These are phyloP conservation scores for Venusia cambrica DNA, from an alignment of 2,888 invertebrate species.

Conservation along the genomic window DNA sequence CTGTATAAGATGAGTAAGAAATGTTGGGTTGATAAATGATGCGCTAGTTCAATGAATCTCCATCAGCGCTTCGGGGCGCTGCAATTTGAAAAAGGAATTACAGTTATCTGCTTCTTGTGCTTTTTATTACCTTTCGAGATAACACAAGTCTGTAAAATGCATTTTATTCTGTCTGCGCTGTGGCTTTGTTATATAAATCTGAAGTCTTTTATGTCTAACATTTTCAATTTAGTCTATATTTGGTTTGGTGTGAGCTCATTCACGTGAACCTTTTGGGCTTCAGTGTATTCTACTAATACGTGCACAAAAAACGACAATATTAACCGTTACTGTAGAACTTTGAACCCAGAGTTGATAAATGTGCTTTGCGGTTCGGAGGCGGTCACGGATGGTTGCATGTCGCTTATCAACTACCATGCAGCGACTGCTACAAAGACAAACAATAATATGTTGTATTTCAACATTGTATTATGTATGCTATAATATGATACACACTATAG, in stretches of 20 bases:
- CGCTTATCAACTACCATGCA: slow-evolving; percentile 54
- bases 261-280: slow-evolving; percentile 2
- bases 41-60: slow-evolving; percentile 68
- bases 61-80: slow-evolving; percentile 59
- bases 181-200: slow-evolving; percentile 17
- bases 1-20: slow-evolving; percentile 60
- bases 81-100: slow-evolving; percentile 65
- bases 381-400: slow-evolving; percentile 52
- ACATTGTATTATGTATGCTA: neutral
- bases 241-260: too few relatives aligned
- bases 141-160: slow-evolving; percentile 34
- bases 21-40: slow-evolving; percentile 71
- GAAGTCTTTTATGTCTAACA: too few relatives aligned
- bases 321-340: slow-evolving; percentile 57
- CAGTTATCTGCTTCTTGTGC: slow-evolving; percentile 46
- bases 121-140: slow-evolving; percentile 40
- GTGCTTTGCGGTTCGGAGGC: slow-evolving; percentile 39
- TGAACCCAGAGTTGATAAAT: slow-evolving; percentile 65
- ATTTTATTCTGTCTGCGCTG: slow-evolving; percentile 23
- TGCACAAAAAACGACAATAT: neutral
- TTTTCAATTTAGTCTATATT: too few relatives aligned
- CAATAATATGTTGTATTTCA: neutral
- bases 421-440: slow-evolving; percentile 28
- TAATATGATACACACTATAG: too few relatives aligned
- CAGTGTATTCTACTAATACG: too few relatives aligned